Base-by-base conservation (phyloP, 2,888 invertebrate genomes). In the Abrostola tripartita region DNA sequence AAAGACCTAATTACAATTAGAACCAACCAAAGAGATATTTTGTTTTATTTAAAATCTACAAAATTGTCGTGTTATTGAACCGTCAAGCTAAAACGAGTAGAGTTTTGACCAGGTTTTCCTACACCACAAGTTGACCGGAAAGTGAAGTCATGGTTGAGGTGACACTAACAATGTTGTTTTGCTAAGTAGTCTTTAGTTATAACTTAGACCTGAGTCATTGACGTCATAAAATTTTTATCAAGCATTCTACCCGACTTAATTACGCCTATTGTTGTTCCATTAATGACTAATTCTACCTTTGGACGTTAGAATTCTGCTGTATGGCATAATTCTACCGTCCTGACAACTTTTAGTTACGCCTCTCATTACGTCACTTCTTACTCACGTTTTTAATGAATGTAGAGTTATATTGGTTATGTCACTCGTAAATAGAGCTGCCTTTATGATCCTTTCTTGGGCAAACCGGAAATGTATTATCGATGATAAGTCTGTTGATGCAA, bases 191-290 rank as follows among this genome's bases (percentile, higher is more conserved):
- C 36, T 0, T 40, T 50, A 38, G 41, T 67, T 65, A 66, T 65
- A 75, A 51, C 59, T 75, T 65, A 42, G 7, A 47, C 36, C 47
- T 58, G 76, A 72, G 54, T 71, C 72, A 72, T 71, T 79, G 71
- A 71, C 78, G 71, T 77, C 75, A 77, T 54, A 47, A 59, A 54
- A 76, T 64, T 73, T 64, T 68, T 65, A 74, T 67, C 71, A 52
- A 63, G 65, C 42, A 76, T 68, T 62, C 66, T 71, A 44, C 57
- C 37, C 38, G 67, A 60, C 62, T 68, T 79, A 78, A 74, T 78
- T 77, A 69, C 75, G 14, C n/a, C 53, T 62, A 71, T 79, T 77
- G 65, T 79, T 71, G 72, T 61, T 54, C 50, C 61, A 52, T 14
- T 59, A 71, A 67, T 75, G 78, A 75, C 74, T 74, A 75, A 77